Base-by-base conservation (phyloP, 2,888 invertebrate species). In the Neoascia interrupta region DNA sequence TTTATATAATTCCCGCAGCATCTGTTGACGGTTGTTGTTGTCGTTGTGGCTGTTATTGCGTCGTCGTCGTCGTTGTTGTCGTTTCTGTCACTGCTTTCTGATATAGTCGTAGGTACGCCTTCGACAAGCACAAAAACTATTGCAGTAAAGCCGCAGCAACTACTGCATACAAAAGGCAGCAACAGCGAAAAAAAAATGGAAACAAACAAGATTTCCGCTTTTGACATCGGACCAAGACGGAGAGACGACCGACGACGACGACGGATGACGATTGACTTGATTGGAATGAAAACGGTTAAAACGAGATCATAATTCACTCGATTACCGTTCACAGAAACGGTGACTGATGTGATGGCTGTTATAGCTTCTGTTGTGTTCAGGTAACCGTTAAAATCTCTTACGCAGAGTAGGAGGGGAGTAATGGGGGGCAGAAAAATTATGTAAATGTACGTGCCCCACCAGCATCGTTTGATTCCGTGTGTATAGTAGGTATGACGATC, bases 281-380 rank as follows among this genome's bases (percentile, higher is more conserved):
- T 76, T 70, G 64, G 64, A 66, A 53, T 73, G 58, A 64, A 76
- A 76, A 76, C 64, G 76, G 76, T 64, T 70, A 70, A 76, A 76
- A 76, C 64, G 70, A 76, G 76, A 76, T 76, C 76, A 76, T 76
- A 76, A 76, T 76, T 76, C 76, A 76, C 70, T 76, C 76, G 70
- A 76, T 76, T 76, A 76, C 70, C 64, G 70, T 76, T 76, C 51
- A 34, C 23, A 70, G 63, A 58, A 70, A 58, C 64, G 64, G 64
- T 64, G 73, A 73, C 51, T 64, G 58, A 63, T 60, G 70, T 64
- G 58, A 63, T 60, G 70, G 53, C 58, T 45, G 61, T 51, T 43
- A 19, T 60, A 37, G 64, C 73, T 58, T 60, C 73, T 74, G 73
- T 66, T n/a, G 15, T 64, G 19, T 47, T 56, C 56, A 61, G 51